phyloP scores from a whole-genome alignment of 1,140 invertebrate species.

The Drosophila repletoides region DNA sequence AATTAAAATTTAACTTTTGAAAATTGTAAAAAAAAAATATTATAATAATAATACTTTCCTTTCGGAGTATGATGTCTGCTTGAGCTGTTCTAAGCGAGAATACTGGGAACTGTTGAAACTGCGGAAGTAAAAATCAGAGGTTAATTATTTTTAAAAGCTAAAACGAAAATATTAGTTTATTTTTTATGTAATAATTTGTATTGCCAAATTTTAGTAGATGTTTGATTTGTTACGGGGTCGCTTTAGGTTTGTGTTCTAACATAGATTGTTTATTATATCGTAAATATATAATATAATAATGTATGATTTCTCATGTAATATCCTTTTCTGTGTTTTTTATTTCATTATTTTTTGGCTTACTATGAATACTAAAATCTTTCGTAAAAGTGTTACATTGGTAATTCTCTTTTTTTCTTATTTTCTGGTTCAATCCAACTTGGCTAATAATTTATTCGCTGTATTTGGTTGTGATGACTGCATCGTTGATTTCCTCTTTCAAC shows the following conservation, averaged over 20 bases:
- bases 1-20: no score
- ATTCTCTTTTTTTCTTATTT: constrained; percentile 16
- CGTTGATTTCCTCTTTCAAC: constrained; percentile 86
- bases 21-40: no score
- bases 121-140: not conserved
- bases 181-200: constrained; percentile 40
- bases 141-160: constrained; percentile 30
- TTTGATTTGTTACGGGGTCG: constrained; percentile 21
- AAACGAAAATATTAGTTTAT: constrained; percentile 42
- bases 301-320: constrained; percentile 10
- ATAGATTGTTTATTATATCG: constrained; percentile 56
- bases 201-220: constrained; percentile 17
- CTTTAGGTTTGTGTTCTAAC: constrained; percentile 38
- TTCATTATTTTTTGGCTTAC: constrained; percentile 59
- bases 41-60: no score
- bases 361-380: constrained; percentile 71
- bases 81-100: no score
- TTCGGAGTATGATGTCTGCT: no score
- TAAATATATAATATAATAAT: constrained; percentile 49
- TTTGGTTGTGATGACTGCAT: constrained; percentile 86
- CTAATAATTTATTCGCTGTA: constrained; percentile 83
- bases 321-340: constrained; percentile 10
- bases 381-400: constrained; percentile 34
- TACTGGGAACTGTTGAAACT: not conserved
- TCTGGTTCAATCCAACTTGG: constrained; percentile 54